Evolutionary conservation across 2,797 vertebrate species (phyloP), one percentile per base, ranked within the genome.

Genomic region (Platyrinchus mystaceus): DNA sequence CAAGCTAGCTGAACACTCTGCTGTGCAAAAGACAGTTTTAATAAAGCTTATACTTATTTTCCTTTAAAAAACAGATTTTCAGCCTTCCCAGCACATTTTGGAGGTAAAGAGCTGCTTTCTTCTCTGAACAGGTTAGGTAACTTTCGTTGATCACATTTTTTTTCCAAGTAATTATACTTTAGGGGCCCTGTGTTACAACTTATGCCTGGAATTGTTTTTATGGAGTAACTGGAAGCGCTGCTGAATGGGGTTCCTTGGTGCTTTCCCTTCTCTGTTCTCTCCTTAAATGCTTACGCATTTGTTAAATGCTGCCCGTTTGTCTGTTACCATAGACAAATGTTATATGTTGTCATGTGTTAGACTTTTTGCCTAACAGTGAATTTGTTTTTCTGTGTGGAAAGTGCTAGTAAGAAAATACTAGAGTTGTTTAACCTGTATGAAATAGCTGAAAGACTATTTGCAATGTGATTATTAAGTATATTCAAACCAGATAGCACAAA

Each of bases 41-140:
- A 84, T 63, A 60, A 69, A 82, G 70, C 75, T 84, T 82, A 60
- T 32, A 44, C 44, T 32, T 86, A 89, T 91, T 92, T 87, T 30
- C 32, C 37, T 81, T 88, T 91, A 77, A 81, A 92, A 95, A 94
- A 37, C 55, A 88, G 79, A 91, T 86, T 93, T 94, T 93, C 89
- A 70, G 47, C 74, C 41, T 94, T 93, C 76, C 73, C 44, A 90
- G 70, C 52, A 56, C 52, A 34, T 89, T 86, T 87, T 91, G 46
- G 50, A 62, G 30, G 52, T 89, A 92, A 85, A 91, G 86, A 60
- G 24, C 36, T 14, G 73, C 77, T 95, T 96, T 89, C 67, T 93
- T 82, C 85, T 77, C 83, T 39, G 77, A 96, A 96, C 95, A 93
- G 94, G 91, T 94, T 96, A 67, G 94, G 87, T 89, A 58, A 94